phyloP scores from a whole-genome alignment of 1,140 invertebrate species.

The Formica selysi region DNA sequence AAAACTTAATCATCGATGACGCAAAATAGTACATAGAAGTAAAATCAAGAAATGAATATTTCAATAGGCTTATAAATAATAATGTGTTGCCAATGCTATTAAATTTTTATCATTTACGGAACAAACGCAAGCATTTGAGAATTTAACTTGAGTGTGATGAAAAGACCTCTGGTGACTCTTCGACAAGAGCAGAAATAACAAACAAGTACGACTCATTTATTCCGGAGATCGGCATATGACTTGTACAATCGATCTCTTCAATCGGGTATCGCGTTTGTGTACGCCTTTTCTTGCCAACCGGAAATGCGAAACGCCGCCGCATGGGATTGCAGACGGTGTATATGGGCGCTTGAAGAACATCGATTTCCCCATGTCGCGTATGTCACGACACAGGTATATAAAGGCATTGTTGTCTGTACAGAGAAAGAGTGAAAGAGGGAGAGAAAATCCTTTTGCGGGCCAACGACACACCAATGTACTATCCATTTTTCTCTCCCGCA shows the following conservation, averaged over 20 bases:
- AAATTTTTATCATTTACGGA: not conserved
- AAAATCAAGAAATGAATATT: not conserved
- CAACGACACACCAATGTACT: constrained; percentile 31
- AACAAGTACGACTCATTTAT: constrained; percentile 45
- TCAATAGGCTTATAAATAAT: not conserved
- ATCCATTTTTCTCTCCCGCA: constrained; percentile 41
- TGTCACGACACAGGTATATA: constrained; percentile 15
- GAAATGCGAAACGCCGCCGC: constrained; percentile 17
- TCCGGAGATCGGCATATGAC: constrained; percentile 40
- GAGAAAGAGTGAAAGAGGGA: not conserved
- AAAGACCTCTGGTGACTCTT: constrained; percentile 12
- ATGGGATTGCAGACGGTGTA: constrained; percentile 30
- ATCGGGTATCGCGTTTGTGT: constrained; percentile 6
- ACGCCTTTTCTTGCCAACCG: constrained; percentile 13
- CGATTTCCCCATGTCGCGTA: constrained; percentile 18
- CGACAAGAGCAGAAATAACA: constrained; percentile 67
- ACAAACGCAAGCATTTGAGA: not conserved
- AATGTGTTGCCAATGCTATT: too few relatives aligned
- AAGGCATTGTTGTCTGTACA: constrained; percentile 49
- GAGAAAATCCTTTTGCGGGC: constrained; percentile 16
- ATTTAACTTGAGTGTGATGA: not conserved
- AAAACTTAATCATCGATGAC: not conserved
- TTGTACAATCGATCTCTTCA: constrained; percentile 52
- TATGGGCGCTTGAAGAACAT: constrained; percentile 40
- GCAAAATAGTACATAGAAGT: too few relatives aligned